Evolutionary conservation across 2,888 invertebrate species (phyloP).

Genomic region (Dromius quadrimaculatus): DNA sequence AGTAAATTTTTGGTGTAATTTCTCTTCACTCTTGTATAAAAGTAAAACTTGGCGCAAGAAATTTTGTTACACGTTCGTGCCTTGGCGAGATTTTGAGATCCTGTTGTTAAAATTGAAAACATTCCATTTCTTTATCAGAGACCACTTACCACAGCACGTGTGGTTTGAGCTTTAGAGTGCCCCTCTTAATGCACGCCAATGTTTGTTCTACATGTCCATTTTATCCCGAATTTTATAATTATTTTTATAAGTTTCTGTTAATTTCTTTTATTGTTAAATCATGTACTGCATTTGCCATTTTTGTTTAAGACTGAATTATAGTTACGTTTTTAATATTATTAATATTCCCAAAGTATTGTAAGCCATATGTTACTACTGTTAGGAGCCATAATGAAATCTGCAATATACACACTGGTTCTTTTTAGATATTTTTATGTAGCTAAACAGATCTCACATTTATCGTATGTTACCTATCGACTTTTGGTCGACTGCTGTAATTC

Average conservation of each 20-base stretch:
- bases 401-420: slow-evolving; percentile 34
- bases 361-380: slow-evolving; percentile 53
- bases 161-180: slow-evolving; percentile 40
- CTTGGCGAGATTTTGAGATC: slow-evolving; percentile 31
- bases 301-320: slow-evolving; percentile 65
- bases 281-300: slow-evolving; percentile 63
- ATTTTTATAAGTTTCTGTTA: slow-evolving; percentile 53
- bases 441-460: slow-evolving; percentile 47
- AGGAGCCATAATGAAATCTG: slow-evolving; percentile 44
- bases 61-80: slow-evolving; percentile 49
- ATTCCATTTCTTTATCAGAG: slow-evolving; percentile 28
- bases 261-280: slow-evolving; percentile 53
- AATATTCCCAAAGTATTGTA: slow-evolving; percentile 63
- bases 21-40: slow-evolving; percentile 1
- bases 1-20: slow-evolving; percentile 2
- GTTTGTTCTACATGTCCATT: slow-evolving; percentile 35
- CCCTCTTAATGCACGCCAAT: slow-evolving; percentile 29
- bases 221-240: slow-evolving; percentile 44
- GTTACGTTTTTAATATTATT: slow-evolving; percentile 58
- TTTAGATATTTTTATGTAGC: slow-evolving; percentile 28
- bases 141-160: slow-evolving; percentile 44
- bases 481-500: slow-evolving; percentile 46
- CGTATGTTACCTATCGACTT: slow-evolving; percentile 44
- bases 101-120: slow-evolving; percentile 42
- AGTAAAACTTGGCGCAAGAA: slow-evolving; percentile 32